Evolutionary conservation across 2,888 invertebrate species (phyloP).

Genomic region (Aplocera efformata): DNA sequence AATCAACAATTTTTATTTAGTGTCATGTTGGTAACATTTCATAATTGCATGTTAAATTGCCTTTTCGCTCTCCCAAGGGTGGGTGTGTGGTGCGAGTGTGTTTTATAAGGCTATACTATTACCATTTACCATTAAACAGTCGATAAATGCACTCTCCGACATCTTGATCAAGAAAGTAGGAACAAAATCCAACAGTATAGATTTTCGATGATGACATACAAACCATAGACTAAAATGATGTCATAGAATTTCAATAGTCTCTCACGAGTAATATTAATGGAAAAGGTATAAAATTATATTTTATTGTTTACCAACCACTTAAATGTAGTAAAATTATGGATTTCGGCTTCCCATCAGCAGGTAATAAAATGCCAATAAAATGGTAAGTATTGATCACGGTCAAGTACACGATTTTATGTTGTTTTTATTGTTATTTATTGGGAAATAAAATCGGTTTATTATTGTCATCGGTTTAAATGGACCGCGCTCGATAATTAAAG

Average conservation of each 20-base stretch:
- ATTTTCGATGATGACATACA: constrained; percentile 6
- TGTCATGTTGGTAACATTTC: too few relatives aligned
- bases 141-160: too few relatives aligned
- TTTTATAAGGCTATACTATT: too few relatives aligned
- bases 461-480: constrained; percentile 62
- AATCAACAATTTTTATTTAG: too few relatives aligned
- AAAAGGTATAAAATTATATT: constrained; percentile 58
- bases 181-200: neutral
- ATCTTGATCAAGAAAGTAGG: too few relatives aligned
- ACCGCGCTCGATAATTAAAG: constrained; percentile 37
- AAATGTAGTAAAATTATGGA: constrained; percentile 73
- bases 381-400: constrained; percentile 66
- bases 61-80: too few relatives aligned
- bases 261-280: constrained; percentile 12
- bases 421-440: constrained; percentile 78
- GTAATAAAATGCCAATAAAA: constrained; percentile 73
- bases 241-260: constrained; percentile 11
- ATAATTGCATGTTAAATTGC: too few relatives aligned
- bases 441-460: constrained; percentile 71
- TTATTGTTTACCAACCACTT: constrained; percentile 67
- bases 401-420: constrained; percentile 75
- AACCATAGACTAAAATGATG: constrained; percentile 9
- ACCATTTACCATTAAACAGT: too few relatives aligned
- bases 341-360: constrained; percentile 64
- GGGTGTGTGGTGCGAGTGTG: too few relatives aligned